Evolutionary conservation across 1,140 invertebrate genomes (phyloP).

Genomic region (Hycleus cichorii): DNA sequence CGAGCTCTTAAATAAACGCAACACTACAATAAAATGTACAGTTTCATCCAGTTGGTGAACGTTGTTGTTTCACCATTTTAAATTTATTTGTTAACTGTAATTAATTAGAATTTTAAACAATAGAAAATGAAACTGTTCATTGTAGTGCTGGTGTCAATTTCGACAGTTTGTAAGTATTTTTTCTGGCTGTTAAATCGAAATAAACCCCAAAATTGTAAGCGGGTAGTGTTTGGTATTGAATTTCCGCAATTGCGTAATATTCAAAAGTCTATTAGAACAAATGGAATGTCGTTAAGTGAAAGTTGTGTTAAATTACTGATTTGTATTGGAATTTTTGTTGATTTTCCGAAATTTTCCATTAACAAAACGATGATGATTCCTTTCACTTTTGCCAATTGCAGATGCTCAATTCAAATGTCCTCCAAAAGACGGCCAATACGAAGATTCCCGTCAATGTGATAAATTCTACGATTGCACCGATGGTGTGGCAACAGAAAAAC

Average conservation of each 20-base stretch:
- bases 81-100: no score
- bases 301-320: neutral
- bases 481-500: constrained; percentile 61
- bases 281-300: no score
- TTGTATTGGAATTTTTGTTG: neutral
- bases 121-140: constrained; percentile 3
- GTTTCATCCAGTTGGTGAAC: no score
- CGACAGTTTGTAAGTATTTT: constrained; percentile 5
- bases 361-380: no score
- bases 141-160: constrained; percentile 1
- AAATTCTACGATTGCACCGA: constrained; percentile 77
- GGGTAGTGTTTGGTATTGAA: no score
- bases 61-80: no score
- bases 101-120: no score
- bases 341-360: neutral
- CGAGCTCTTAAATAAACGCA: constrained; percentile 11
- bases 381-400: constrained; percentile 33
- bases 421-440: constrained; percentile 67
- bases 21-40: neutral
- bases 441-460: constrained; percentile 73
- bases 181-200: no score
- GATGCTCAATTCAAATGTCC: constrained; percentile 70
- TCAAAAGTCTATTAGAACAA: no score
- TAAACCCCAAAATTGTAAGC: no score
- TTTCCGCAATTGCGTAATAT: no score